Base-by-base conservation (phyloP, 2,797 vertebrate species). In the Danio aesculapii region DNA sequence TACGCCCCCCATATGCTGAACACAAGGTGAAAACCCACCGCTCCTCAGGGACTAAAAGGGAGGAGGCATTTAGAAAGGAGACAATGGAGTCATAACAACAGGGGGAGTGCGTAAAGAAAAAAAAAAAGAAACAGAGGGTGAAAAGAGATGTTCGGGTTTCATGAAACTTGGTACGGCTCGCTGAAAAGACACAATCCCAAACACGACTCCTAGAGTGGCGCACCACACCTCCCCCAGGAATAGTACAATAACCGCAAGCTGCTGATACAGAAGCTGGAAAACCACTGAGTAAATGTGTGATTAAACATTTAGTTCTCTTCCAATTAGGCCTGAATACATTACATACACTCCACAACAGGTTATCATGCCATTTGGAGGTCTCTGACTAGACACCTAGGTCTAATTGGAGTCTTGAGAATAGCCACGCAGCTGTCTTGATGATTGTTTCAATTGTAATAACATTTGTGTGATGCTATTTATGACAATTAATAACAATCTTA, bases 211-310 rank as follows among this genome's bases (percentile, higher is more conserved):
- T 43, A 43, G 19, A 84, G 62, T 49, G 76, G 68, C 72, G 83
- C 62, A 72, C 73, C 84, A 77, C 84, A 74, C 73, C 86, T 87
- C 86, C 84, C 86, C 2, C 52, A 82, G 86, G 82, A 81, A 61
- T 67, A 79, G 81, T 82, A 84, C 86, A 85, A 87, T 87, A 87
- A 87, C 84, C 82, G 21, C 78, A 80, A 82, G 79, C 82, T 79
- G 82, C 72, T 81, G 82, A 83, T 77, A 80, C 57, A 69, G 46
- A 76, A 43, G 4, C 17, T 73, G 78, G 61, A 70, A 49, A 75
- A 67, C 73, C 61, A 57, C 43, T 49, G 79, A 82, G 79, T 81
- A 80, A 81, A 84, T 69, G 72, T 73, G 74, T 72, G 80, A 87
- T 87, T 83, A 87, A 82, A 83, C 71, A 85, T 82, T 75, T 76